phyloP scores from a whole-genome alignment of 2,888 invertebrate species.

The Drosophila maculinotata region DNA sequence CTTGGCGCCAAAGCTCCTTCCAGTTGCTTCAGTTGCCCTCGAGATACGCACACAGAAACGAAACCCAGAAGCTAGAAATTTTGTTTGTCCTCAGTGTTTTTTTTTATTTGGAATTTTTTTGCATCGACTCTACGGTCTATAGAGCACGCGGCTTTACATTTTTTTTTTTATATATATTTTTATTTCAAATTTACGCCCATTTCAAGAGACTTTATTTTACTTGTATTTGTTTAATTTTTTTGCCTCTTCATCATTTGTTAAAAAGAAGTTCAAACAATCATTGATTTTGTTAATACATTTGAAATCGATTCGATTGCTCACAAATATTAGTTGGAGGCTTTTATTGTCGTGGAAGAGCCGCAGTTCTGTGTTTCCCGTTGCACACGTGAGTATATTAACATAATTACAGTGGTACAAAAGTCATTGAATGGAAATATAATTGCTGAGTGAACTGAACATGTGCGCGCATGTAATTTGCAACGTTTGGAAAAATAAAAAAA shows the following conservation, averaged over 20 bases:
- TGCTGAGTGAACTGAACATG: slow-evolving; percentile 9
- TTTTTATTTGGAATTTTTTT: slow-evolving; percentile 30
- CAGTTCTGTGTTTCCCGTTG: slow-evolving; percentile 11
- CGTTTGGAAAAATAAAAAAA: background rate
- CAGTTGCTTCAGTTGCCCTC: slow-evolving; percentile 49
- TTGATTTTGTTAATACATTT: slow-evolving; percentile 36
- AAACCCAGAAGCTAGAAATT: slow-evolving; percentile 41
- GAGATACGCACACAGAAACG: slow-evolving; percentile 36
- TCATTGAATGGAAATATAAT: slow-evolving; percentile 5
- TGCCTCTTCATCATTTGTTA: slow-evolving; percentile 53
- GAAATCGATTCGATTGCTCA: slow-evolving; percentile 18
- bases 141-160: slow-evolving; percentile 28
- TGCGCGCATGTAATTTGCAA: slow-evolving; percentile 2
- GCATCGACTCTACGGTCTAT: background rate
- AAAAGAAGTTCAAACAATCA: slow-evolving; percentile 51
- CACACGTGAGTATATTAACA: slow-evolving; percentile 45
- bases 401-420: slow-evolving; percentile 31
- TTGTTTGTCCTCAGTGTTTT: slow-evolving; percentile 68
- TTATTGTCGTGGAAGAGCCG: slow-evolving; percentile 2
- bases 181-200: slow-evolving; percentile 41
- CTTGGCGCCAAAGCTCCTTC: slow-evolving; percentile 59
- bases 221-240: slow-evolving; percentile 45
- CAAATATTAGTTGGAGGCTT: slow-evolving; percentile 3
- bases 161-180: slow-evolving; percentile 49
- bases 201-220: slow-evolving; percentile 55